phyloP scores from a whole-genome alignment of 2,888 invertebrate species.

The Suillia variegata region DNA sequence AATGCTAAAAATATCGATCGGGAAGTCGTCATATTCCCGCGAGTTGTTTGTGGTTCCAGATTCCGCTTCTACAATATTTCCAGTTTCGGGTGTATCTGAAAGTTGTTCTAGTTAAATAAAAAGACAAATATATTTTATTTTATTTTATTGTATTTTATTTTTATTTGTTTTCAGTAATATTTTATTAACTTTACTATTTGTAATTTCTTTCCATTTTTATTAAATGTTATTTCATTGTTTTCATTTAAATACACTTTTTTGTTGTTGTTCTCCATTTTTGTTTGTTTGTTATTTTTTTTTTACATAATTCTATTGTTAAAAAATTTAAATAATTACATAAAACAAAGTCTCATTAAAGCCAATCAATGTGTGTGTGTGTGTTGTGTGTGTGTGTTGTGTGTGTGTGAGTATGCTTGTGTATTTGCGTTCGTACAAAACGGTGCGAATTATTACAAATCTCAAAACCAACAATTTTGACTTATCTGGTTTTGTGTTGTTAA shows the following conservation, averaged over 20 bases:
- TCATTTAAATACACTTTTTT: conserved; percentile 13
- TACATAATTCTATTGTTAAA: conserved; percentile 16
- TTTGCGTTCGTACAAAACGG: conserved; percentile 38
- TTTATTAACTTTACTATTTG: conserved; percentile 29
- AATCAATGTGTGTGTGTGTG: too few relatives aligned
- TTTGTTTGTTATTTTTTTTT: conserved; percentile 16
- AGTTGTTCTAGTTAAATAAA: too few relatives aligned
- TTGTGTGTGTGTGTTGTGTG: too few relatives aligned
- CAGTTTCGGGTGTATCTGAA: too few relatives aligned
- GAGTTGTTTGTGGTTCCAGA: too few relatives aligned
- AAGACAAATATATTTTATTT: too few relatives aligned
- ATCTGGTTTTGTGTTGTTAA: conserved; percentile 7
- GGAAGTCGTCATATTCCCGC: too few relatives aligned
- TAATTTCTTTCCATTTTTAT: conserved; percentile 22
- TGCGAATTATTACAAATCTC: conserved; percentile 25
- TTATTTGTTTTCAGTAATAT: conserved; percentile 6
- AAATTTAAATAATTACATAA: conserved; percentile 30
- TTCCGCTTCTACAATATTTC: too few relatives aligned
- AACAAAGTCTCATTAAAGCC: conserved; percentile 23
- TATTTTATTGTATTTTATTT: too few relatives aligned
- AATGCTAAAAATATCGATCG: too few relatives aligned
- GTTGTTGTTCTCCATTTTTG: conserved; percentile 12
- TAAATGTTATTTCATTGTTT: conserved; percentile 21
- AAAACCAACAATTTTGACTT: conserved; percentile 3
- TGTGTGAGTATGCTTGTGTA: too few relatives aligned